Evolutionary conservation across 2,113 vertebrate species (phyloP).

Genomic region (Colossoma macropomum): DNA sequence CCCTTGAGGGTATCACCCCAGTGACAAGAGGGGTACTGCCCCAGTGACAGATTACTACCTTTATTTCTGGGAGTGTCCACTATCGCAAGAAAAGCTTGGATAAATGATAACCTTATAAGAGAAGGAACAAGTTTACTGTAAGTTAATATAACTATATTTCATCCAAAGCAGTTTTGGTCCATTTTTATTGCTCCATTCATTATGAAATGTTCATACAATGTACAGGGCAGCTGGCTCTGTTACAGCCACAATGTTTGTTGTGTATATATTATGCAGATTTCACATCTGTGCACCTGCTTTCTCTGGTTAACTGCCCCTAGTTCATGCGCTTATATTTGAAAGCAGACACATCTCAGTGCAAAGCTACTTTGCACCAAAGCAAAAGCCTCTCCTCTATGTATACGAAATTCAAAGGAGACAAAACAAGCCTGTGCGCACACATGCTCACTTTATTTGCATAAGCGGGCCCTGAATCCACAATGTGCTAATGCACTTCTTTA

Average conservation of each 20-base stretch:
- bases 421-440: neutral
- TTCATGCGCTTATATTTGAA: neutral
- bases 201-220: neutral
- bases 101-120: too few relatives aligned
- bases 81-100: too few relatives aligned
- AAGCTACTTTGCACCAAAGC: constrained; percentile 25
- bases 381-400: neutral
- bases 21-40: too few relatives aligned
- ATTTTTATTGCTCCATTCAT: neutral
- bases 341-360: neutral
- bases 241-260: too few relatives aligned
- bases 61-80: too few relatives aligned
- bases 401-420: constrained; percentile 6
- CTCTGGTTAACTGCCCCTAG: neutral
- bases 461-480: neutral
- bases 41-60: too few relatives aligned
- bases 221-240: too few relatives aligned
- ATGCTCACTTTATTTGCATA: neutral
- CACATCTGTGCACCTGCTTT: neutral
- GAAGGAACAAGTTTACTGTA: too few relatives aligned
- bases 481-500: constrained; percentile 18
- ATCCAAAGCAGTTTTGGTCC: neutral
- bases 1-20: too few relatives aligned
- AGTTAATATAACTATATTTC: neutral
- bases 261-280: neutral